Evolutionary conservation across 2,797 vertebrate species (phyloP), one percentile per base, ranked within the genome.

Genomic region (Neostethus bicornis): DNA sequence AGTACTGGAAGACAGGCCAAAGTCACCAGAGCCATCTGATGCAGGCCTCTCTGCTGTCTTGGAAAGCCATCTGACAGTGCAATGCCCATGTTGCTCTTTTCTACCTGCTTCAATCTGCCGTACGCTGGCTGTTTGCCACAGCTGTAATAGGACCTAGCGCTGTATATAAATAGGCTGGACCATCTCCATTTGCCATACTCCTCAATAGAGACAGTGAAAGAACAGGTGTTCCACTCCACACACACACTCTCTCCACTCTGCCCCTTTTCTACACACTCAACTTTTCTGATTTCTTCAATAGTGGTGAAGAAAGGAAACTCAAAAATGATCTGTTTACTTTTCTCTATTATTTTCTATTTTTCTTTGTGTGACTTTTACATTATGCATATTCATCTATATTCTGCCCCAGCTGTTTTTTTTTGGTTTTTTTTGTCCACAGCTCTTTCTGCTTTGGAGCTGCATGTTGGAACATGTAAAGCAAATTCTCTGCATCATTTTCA

Each of bases 121-220:
- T 71, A 56, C 59, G 55, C 75, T 88, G 87, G 85, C 85, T 41
- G 23, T 1, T 19, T 66, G 84, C 87, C 88, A 81, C 70, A 58
- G 70, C 85, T 79, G 85, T 85, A 90, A 89, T 67, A 38, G 72
- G 85, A 85, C 79, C 79, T 79, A 21, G 52, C 17, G 66, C 79
- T 83, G 82, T 82, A 54, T 90, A 88, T 85, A 87, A 89, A 89
- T 88, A 88, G 87, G 69, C 60, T 47, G 7, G 75, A 54, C 71
- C 72, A 32, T 66, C 82, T 79, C 73, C 67, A 61, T 65, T 80
- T 69, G 75, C 80, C 69, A 61, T 75, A 72, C 68, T 87, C 78
- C 69, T 90, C 82, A 85, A 87, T 87, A 82, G 70, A 82, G 63
- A 80, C 82, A 77, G 62, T 65, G 68, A 66, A 74, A 73, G 68